Evolutionary conservation across 1,140 invertebrate genomes (phyloP).

Genomic region (Probaryconus sp.): DNA sequence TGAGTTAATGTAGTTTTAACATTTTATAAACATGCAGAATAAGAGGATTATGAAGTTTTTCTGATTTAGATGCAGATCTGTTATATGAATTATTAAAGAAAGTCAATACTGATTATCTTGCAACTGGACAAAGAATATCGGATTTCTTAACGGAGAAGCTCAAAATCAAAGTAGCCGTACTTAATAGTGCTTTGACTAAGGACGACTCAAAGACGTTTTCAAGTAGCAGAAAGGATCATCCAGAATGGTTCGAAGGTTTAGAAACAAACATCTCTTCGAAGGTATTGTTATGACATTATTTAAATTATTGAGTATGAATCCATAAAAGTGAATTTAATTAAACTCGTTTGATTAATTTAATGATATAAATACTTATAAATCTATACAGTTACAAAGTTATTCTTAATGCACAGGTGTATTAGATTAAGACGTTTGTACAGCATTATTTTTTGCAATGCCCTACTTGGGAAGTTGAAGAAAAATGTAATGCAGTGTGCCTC

Average conservation of each 20-base stretch:
- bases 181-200: constrained; percentile 76
- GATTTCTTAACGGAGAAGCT: constrained; percentile 83
- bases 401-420: too few relatives aligned
- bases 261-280: constrained; percentile 84
- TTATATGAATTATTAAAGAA: constrained; percentile 81
- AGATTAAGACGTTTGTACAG: too few relatives aligned
- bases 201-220: constrained; percentile 79
- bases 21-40: too few relatives aligned
- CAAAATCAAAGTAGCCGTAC: constrained; percentile 80
- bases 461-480: too few relatives aligned
- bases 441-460: too few relatives aligned
- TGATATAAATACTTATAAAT: too few relatives aligned
- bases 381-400: too few relatives aligned
- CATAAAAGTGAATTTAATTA: too few relatives aligned
- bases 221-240: constrained; percentile 82
- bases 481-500: too few relatives aligned
- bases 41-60: too few relatives aligned
- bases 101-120: constrained; percentile 82
- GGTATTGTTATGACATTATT: constrained; percentile 56
- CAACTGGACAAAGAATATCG: constrained; percentile 80
- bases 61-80: constrained; percentile 82
- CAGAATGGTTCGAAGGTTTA: constrained; percentile 86
- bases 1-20: constrained; percentile 6
- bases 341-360: too few relatives aligned
- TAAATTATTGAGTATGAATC: too few relatives aligned